These are phyloP conservation scores for Elgaria multicarinata DNA, from an alignment of 2,113 vertebrate genomes.

Conservation along the genomic window DNA sequence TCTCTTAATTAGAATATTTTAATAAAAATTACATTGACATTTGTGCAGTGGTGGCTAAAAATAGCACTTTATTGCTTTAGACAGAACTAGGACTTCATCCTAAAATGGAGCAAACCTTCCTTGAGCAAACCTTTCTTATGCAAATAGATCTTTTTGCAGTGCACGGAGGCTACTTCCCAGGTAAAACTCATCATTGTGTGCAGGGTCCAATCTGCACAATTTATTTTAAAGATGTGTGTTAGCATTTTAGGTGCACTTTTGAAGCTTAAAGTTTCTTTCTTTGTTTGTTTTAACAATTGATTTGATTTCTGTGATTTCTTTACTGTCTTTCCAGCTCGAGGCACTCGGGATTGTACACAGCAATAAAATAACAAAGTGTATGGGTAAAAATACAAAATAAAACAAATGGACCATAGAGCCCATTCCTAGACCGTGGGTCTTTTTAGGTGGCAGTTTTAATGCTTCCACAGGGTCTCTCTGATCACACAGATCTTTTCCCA, in stretches of 20 bases:
- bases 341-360: not conserved
- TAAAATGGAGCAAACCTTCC: not conserved
- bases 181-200: not conserved
- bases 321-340: not conserved
- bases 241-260: not conserved
- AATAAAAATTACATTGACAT: constrained; percentile 38
- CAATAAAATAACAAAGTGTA: not conserved
- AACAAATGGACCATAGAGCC: not conserved
- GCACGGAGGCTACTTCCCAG: not conserved
- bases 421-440: too few relatives aligned
- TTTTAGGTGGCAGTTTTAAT: too few relatives aligned
- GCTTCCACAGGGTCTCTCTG: too few relatives aligned
- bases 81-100: constrained; percentile 16
- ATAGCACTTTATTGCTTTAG: constrained; percentile 24
- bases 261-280: not conserved
- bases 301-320: not conserved
- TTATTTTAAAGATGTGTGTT: not conserved
- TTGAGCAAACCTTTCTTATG: not conserved
- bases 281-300: not conserved
- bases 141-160: not conserved
- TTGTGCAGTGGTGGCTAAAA: constrained; percentile 32
- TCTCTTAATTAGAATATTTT: constrained; percentile 39
- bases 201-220: not conserved
- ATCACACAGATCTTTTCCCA: too few relatives aligned
- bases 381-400: not conserved